Evolutionary conservation across 2,113 vertebrate genomes (phyloP).

Genomic region (Haplochromis vanheusdeni): DNA sequence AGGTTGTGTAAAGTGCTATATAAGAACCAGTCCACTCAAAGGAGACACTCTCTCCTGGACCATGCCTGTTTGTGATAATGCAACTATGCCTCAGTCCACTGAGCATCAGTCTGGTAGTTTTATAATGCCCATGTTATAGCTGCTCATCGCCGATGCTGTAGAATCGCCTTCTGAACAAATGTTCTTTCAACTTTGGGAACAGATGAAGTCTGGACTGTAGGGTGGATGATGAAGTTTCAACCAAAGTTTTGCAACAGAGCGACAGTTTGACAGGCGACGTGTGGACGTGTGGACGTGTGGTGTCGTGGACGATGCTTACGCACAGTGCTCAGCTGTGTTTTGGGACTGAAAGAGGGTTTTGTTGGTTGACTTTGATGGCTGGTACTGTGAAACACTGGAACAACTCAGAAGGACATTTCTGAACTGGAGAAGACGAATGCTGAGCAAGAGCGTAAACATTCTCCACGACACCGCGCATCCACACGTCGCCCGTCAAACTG

Average conservation of each 20-base stretch:
- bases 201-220: rapidly evolving
- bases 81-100: neutral
- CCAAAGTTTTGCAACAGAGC: neutral
- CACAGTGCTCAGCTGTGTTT: neutral
- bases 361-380: rapidly evolving
- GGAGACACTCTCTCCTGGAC: neutral
- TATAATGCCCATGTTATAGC: rapidly evolving
- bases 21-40: neutral
- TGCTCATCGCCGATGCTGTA: neutral
- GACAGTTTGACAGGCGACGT: rapidly evolving
- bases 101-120: rapidly evolving
- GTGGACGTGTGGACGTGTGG: rapidly evolving
- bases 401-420: rapidly evolving
- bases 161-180: rapidly evolving
- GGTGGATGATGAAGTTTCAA: neutral
- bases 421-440: neutral
- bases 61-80: neutral
- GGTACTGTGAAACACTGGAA: neutral
- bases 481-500: rapidly evolving
- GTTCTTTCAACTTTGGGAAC: neutral
- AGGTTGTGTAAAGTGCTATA: neutral
- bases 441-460: neutral
- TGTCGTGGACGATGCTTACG: rapidly evolving
- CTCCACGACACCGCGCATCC: rapidly evolving
- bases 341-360: neutral